These are phyloP conservation scores for Autographa gamma DNA, from an alignment of 2,888 invertebrate genomes.

Conservation along the genomic window DNA sequence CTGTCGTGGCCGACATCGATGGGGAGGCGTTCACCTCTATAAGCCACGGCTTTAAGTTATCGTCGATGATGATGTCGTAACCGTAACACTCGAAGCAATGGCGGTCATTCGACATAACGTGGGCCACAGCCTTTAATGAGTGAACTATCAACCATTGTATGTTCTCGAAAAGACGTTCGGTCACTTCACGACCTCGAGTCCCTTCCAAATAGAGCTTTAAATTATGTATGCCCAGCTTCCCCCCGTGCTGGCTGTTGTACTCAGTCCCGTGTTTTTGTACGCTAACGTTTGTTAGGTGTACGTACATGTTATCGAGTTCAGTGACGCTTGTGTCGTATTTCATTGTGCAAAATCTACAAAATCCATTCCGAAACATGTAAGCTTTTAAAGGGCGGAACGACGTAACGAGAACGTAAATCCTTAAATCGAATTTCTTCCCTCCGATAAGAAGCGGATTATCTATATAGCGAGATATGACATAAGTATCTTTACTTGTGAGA, in stretches of 20 bases:
- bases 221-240: slow-evolving; percentile 97
- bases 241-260: slow-evolving; percentile 97
- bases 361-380: slow-evolving; percentile 96
- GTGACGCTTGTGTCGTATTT: slow-evolving; percentile 96
- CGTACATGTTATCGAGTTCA: slow-evolving; percentile 96
- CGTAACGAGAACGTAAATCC: slow-evolving; percentile 96
- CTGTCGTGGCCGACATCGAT: slow-evolving; percentile 96
- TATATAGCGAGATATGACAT: slow-evolving; percentile 98
- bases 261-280: slow-evolving; percentile 98
- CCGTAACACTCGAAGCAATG: slow-evolving; percentile 98
- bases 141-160: slow-evolving; percentile 97
- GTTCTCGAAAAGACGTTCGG: slow-evolving; percentile 95
- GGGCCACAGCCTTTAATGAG: slow-evolving; percentile 96
- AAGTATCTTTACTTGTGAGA: slow-evolving; percentile 93
- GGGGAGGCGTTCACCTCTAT: slow-evolving; percentile 98
- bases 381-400: slow-evolving; percentile 97
- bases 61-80: slow-evolving; percentile 98
- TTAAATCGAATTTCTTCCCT: slow-evolving; percentile 97
- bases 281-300: slow-evolving; percentile 98
- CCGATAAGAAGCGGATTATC: slow-evolving; percentile 97
- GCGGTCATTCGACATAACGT: slow-evolving; percentile 96
- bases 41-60: slow-evolving; percentile 97
- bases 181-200: slow-evolving; percentile 95
- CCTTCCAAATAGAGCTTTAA: slow-evolving; percentile 96
- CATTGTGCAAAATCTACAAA: slow-evolving; percentile 98